A percentile compares a stretch with the other conserved stretches of the same genome.
These are phyloP conservation scores for Tachystola acroxantha DNA, from an alignment of 2,888 invertebrate species.

Conservation along the genomic window DNA sequence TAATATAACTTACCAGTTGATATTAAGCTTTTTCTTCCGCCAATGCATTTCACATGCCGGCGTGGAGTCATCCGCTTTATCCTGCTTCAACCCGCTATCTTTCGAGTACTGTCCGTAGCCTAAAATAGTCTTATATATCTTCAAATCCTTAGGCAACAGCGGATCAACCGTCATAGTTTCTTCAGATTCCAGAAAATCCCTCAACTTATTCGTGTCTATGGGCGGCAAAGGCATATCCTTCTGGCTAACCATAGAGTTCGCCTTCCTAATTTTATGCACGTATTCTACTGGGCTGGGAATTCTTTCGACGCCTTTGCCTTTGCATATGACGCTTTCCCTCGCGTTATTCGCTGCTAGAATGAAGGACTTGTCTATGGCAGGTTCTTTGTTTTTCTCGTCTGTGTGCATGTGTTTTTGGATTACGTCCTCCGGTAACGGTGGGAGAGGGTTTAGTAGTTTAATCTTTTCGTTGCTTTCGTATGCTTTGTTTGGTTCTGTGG, in stretches of 20 bases:
- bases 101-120: conserved; percentile 10
- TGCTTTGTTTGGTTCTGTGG: conserved; percentile 1
- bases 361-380: conserved; percentile 48
- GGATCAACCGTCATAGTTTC: conserved; percentile 37
- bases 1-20: conserved; percentile 36
- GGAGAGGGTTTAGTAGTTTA: conserved; percentile 54
- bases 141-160: conserved; percentile 57
- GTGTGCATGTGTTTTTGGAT: conserved; percentile 48
- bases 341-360: conserved; percentile 68
- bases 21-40: conserved; percentile 52
- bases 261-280: conserved; percentile 67
- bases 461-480: conserved; percentile 34
- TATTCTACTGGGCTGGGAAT: conserved; percentile 41
- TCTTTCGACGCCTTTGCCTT: conserved; percentile 41
- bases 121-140: conserved; percentile 65
- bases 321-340: conserved; percentile 62
- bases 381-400: conserved; percentile 3
- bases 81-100: conserved; percentile 31
- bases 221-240: conserved; percentile 52
- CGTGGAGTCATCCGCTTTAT: conserved; percentile 27
- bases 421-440: conserved; percentile 51
- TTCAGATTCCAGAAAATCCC: conserved; percentile 44
- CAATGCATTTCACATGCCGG: conserved; percentile 56
- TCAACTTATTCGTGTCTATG: conserved; percentile 57
- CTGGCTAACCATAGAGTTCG: conserved; percentile 42